phyloP scores from a whole-genome alignment of 2,888 invertebrate species.

The Pristionchus arcanus region DNA sequence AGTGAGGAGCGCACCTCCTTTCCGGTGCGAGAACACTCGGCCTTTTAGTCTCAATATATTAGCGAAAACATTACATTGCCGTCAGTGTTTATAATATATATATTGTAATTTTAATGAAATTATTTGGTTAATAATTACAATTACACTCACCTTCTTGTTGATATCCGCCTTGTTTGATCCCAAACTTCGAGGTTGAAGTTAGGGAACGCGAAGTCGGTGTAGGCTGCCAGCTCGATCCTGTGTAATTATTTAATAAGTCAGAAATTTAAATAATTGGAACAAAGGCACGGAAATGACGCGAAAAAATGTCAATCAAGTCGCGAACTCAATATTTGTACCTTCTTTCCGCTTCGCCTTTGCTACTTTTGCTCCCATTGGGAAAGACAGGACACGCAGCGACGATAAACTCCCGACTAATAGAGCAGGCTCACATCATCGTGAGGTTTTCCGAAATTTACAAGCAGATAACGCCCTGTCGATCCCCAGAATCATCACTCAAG shows the following conservation, averaged over 20 bases:
- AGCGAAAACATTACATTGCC: too few species aligned
- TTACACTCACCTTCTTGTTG: neutral
- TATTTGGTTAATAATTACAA: too few species aligned
- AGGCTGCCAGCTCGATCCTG: constrained; percentile 46
- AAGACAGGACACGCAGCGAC: too few species aligned
- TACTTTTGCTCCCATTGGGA: too few species aligned
- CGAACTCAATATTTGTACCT: too few species aligned
- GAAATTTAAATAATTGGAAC: neutral
- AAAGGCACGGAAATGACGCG: neutral
- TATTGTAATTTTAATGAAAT: too few species aligned
- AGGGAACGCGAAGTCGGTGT: constrained; percentile 9
- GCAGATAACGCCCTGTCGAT: neutral
- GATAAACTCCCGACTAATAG: too few species aligned
- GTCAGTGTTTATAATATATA: too few species aligned
- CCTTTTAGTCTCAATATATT: too few species aligned
- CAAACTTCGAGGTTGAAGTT: constrained; percentile 40
- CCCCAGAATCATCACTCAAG: neutral
- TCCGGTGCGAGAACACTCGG: neutral
- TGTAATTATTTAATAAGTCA: neutral
- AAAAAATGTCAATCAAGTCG: too few species aligned
- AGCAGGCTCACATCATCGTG: neutral
- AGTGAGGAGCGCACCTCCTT: neutral
- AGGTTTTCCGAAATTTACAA: neutral
- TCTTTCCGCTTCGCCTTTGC: too few species aligned
- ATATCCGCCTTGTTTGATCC: constrained; percentile 27